Base-by-base conservation (phyloP, 2,797 vertebrate species). In the Myotis daubentonii region DNA sequence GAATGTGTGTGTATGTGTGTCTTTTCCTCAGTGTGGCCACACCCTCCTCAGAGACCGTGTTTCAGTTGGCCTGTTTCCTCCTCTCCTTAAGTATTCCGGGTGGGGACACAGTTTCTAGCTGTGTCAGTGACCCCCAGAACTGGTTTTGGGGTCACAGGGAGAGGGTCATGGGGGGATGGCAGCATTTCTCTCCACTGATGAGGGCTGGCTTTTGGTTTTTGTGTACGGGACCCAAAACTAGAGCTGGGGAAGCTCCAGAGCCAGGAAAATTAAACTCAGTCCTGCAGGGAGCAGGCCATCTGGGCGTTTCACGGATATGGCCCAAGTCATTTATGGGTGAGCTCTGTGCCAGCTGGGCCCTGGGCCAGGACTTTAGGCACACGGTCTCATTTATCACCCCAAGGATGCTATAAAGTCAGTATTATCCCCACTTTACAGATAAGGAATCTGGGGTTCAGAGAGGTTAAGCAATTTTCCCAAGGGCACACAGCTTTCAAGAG, bases 401-500 rank as follows among this genome's bases (percentile, higher is more conserved):
- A 33, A 53, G 66, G 49, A 23, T 22, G 28, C 75, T 85, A 2
- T 60, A 55, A 84, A 60, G 23, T 83, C n/a, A 33, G 6, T 62
- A 28, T 33, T 30, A 33, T 7, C 19, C 9, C 30, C 33, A 4
- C 60, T 74, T 95, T 66, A 86, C 33, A 44, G 25, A 49, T 23
- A 76, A 91, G 53, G 38, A 82, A 20, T 36, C 62, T 23, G 78
- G 74, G 30, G 22, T 71, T 89, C 81, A 49, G 76, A 93, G 87
- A 78, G 49, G 70, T 91, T 95, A 47, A 80, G 79, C 3, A 1
- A 49, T 62, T 94, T 89, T n/a, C 76, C 68, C 84, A 74, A 70
- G 76, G 44, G 30, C 87, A 91, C 70, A 72, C 80, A 78, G 62
- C 81, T 91, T 93, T 72, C n/a, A 41, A 82, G 51, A 53, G 68